Base-by-base conservation (phyloP, 2,113 vertebrate genomes). In the Naja naja region DNA sequence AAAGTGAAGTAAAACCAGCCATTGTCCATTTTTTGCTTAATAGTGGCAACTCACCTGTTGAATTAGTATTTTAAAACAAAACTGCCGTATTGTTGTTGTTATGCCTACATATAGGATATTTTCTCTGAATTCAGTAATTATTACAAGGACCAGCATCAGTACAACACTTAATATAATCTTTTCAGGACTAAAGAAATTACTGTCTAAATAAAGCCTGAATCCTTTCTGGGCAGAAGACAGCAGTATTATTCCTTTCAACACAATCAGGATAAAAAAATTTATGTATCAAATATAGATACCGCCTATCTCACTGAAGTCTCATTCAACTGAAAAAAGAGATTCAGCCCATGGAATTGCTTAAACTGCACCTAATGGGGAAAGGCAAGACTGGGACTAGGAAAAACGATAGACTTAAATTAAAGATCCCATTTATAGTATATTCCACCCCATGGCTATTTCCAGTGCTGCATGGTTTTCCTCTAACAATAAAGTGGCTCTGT, bases 51-150 rank as follows among this genome's bases (percentile, higher is more conserved):
- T 89, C 16, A 58, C 43, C 92, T 96, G 96, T 97, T 96, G 97
- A 90, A 91, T 60, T 97, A 97, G 95, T 96, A 96, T 98, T 98
- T 97, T 90, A 87, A 97, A 94, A 96, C 56, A 95, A 53, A 92
- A 53, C 58, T 98, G 97, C 96, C 96, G 95, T 97, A 94, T 1
- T 5, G 58, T 87, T 81, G 5, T 81, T 34, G n/a, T 16, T 6
- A 34, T 74, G 69, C n/a, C 4, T 74, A 18, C 5, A 16, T 20
- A 34, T 74, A 74, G n/a, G 64, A 39, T 34, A 39, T 20, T 81
- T 81, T 81, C 69, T 20, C 2, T 81, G 16, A 34, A 39, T 6
- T 39, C 69, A 8, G 69, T 81, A 81, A 81, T 39, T 81, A 34
- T 81, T 6, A 81, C 16, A 81, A 81, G 16, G 69, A 81, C 69